Evolutionary conservation across 2,797 vertebrate genomes (phyloP).

Genomic region (Thamnophis elegans): DNA sequence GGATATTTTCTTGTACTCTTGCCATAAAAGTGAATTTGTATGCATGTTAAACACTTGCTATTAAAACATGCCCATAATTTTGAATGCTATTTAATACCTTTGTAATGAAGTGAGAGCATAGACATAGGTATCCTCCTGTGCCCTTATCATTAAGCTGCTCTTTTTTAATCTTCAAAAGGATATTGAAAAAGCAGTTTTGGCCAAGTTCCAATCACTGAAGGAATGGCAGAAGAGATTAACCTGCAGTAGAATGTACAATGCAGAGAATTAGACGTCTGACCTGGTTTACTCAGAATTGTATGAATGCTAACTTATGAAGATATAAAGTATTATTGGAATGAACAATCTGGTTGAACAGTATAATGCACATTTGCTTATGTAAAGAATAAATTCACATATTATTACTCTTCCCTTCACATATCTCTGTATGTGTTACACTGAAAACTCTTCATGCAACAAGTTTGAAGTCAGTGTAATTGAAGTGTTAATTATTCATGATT

Average conservation of each 20-base stretch:
- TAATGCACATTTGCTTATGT: neutral
- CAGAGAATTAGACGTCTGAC: neutral
- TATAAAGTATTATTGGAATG: constrained; percentile 6
- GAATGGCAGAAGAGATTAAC: neutral
- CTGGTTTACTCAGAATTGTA: constrained; percentile 12
- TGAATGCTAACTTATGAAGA: constrained; percentile 17
- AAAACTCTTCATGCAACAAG: neutral
- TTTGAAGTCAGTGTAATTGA: neutral
- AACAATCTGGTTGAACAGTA: neutral
- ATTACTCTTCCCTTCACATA: constrained; percentile 15
- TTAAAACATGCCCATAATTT: neutral
- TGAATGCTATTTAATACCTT: neutral
- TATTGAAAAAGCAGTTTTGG: neutral
- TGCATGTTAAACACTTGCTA: neutral
- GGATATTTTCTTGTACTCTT: neutral
- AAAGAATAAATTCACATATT: neutral
- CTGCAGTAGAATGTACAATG: neutral
- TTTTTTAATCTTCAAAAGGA: neutral
- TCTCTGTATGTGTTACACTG: neutral
- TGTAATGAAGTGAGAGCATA: neutral
- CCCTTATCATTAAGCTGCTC: neutral
- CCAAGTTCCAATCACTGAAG: neutral
- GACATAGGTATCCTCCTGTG: neutral
- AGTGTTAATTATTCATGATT: neutral
- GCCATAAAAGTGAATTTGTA: neutral